A percentile compares a stretch with the other conserved stretches of the same genome.
Evolutionary conservation across 1,140 invertebrate species (phyloP).

Genomic region (Drosophila orosa): DNA sequence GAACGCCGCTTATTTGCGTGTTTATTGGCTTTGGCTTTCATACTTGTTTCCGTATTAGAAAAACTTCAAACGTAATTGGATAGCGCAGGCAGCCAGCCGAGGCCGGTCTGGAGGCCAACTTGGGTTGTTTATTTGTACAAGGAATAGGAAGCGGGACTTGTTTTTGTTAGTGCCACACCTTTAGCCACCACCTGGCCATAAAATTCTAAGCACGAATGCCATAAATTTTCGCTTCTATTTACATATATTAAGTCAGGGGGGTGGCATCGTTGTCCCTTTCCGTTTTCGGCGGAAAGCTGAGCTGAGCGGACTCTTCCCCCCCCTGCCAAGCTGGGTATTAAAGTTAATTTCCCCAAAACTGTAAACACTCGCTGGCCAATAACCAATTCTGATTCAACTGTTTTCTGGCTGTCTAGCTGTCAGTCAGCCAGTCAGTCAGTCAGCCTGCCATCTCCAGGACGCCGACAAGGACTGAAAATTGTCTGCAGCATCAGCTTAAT

Average conservation of each 20-base stretch:
- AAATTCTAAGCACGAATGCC: constrained; percentile 76
- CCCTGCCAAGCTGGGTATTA: constrained; percentile 35
- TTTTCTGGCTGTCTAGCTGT: constrained; percentile 40
- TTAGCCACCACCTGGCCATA: constrained; percentile 56
- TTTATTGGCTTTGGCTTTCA: constrained; percentile 64
- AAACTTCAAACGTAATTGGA: constrained; percentile 77
- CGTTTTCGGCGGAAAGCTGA: neutral
- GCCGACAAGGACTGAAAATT: constrained; percentile 42
- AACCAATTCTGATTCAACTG: constrained; percentile 69
- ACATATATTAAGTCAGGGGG: constrained; percentile 64
- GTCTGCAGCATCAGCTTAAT: constrained; percentile 71
- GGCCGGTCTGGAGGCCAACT: constrained; percentile 20
- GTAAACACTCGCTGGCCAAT: constrained; percentile 47
- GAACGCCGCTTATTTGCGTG: constrained; percentile 72
- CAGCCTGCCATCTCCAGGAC: constrained; percentile 22
- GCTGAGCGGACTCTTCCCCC: neutral
- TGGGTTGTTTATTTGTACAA: constrained; percentile 41
- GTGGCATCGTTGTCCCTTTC: constrained; percentile 1
- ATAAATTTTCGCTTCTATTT: constrained; percentile 78
- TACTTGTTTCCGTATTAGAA: constrained; percentile 41
- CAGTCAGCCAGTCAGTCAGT: constrained; percentile 10
- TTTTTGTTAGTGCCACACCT: constrained; percentile 56
- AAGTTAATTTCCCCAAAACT: constrained; percentile 56
- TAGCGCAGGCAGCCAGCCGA: constrained; percentile 35
- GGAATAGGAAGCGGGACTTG: constrained; percentile 24